phyloP scores from a whole-genome alignment of 2,113 vertebrate species.

The Glareola pratincola region DNA sequence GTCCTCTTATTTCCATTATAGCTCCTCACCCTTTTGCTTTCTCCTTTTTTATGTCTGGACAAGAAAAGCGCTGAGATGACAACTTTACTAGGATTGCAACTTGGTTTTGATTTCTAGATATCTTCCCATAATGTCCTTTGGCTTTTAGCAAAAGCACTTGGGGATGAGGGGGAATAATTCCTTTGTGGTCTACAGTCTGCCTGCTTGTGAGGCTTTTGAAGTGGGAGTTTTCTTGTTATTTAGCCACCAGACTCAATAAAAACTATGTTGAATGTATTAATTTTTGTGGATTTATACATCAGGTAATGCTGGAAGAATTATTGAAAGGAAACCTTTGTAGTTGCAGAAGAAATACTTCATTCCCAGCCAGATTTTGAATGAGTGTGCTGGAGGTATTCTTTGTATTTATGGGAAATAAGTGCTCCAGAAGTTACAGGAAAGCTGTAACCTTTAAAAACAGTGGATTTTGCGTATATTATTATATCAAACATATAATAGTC shows the following conservation, averaged over 20 bases:
- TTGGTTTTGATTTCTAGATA: background rate
- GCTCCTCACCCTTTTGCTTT: background rate
- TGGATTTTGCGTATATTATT: background rate
- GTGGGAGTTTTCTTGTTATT: background rate
- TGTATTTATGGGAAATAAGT: background rate
- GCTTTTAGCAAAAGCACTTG: background rate
- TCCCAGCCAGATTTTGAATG: background rate
- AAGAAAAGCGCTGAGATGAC: background rate
- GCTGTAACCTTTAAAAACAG: background rate
- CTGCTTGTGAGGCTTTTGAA: background rate
- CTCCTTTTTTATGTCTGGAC: background rate
- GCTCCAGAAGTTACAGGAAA: background rate
- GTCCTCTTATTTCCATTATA: background rate
- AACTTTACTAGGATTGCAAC: background rate
- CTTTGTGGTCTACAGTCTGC: background rate
- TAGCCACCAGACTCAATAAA: background rate
- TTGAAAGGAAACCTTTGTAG: background rate
- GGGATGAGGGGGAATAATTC: background rate
- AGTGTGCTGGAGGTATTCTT: background rate
- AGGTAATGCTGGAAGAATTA: background rate
- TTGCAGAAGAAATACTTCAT: background rate
- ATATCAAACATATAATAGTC: background rate
- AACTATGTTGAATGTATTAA: background rate
- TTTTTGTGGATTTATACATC: background rate
- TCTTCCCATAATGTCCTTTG: background rate